These are phyloP conservation scores for Karalla daura DNA, from an alignment of 2,797 vertebrate genomes.

Conservation along the genomic window DNA sequence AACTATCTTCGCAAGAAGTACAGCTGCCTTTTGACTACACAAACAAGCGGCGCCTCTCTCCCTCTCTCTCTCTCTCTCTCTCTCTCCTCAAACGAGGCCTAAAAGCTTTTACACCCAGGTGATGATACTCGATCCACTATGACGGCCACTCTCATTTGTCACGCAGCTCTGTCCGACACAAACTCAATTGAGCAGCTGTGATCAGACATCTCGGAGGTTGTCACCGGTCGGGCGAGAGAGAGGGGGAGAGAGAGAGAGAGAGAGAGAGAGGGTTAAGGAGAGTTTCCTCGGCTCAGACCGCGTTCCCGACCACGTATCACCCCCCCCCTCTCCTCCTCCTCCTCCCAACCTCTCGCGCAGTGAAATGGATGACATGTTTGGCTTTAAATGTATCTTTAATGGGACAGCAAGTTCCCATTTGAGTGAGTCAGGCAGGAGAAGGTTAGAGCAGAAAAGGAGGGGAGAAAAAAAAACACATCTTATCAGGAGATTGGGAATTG, in stretches of 20 bases:
- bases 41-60: slow-evolving; percentile 47
- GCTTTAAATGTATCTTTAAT: slow-evolving; percentile 77
- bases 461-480: slow-evolving; percentile 58
- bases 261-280: slow-evolving; percentile 27
- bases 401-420: slow-evolving; percentile 72
- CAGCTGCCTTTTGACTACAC: slow-evolving; percentile 52
- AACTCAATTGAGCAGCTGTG: slow-evolving; percentile 74
- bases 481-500: slow-evolving; percentile 80
- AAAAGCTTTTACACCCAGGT: slow-evolving; percentile 67
- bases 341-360: too few species aligned
- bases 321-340: too few species aligned
- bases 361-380: slow-evolving; percentile 75
- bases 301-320: slow-evolving; percentile 41
- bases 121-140: slow-evolving; percentile 70
- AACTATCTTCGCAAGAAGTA: slow-evolving; percentile 56
- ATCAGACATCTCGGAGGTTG: slow-evolving; percentile 71
- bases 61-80: slow-evolving; percentile 14
- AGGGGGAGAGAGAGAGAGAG: slow-evolving; percentile 30
- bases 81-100: slow-evolving; percentile 41
- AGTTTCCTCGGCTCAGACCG: slow-evolving; percentile 46
- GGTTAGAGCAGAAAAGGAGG: slow-evolving; percentile 53
- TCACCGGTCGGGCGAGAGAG: slow-evolving; percentile 43
- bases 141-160: slow-evolving; percentile 73
- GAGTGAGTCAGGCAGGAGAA: slow-evolving; percentile 64
- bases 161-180: slow-evolving; percentile 62